Evolutionary conservation across 2,113 vertebrate genomes (phyloP).

Genomic region (Gopherus flavomarginatus): DNA sequence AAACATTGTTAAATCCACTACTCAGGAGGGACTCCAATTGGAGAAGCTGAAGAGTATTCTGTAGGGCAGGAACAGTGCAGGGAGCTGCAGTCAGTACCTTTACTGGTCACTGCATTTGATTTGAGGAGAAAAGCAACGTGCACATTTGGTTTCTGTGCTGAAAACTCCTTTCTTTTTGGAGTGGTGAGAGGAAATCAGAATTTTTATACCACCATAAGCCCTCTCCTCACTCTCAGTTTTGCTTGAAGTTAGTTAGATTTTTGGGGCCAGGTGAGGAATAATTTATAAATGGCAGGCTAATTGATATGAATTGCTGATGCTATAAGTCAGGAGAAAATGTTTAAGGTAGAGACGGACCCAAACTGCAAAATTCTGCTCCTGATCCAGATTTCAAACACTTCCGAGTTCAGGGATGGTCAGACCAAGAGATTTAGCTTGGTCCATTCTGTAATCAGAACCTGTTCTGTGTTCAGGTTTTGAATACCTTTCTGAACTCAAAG

Average conservation of each 20-base stretch:
- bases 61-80: not conserved
- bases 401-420: not conserved
- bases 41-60: not conserved
- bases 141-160: not conserved
- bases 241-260: not conserved
- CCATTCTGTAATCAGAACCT: not conserved
- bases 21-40: not conserved
- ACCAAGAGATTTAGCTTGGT: not conserved
- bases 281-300: not conserved
- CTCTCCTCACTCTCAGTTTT: no score
- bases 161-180: not conserved
- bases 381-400: not conserved
- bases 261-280: not conserved
- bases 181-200: not conserved
- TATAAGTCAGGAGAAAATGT: not conserved
- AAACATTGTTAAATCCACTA: not conserved
- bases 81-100: not conserved
- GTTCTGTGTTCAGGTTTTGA: not conserved
- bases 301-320: not conserved
- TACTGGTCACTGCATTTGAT: not conserved
- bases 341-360: not conserved
- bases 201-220: not conserved
- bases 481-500: not conserved
- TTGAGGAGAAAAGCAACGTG: not conserved
- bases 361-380: not conserved